phyloP scores from a whole-genome alignment of 2,797 vertebrate genomes.

The Thunnus albacares region DNA sequence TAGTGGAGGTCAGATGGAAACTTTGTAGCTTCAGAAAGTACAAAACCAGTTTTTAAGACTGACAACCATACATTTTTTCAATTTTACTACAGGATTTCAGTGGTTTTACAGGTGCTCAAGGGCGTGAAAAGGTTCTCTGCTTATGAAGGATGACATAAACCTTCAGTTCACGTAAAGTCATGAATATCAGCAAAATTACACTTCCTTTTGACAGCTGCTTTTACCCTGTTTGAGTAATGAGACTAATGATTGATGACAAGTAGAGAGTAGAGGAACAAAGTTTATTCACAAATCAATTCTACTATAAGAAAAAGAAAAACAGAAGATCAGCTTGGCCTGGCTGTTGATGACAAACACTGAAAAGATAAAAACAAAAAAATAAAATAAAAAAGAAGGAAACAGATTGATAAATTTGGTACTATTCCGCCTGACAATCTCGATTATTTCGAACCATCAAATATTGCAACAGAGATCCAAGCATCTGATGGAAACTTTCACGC shows the following conservation, averaged over 20 bases:
- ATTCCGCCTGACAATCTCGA: constrained; percentile 15
- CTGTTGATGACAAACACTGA: constrained; percentile 8
- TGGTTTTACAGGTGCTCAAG: constrained; percentile 23
- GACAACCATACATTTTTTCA: constrained; percentile 27
- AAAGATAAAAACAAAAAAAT: not conserved
- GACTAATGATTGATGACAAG: not conserved
- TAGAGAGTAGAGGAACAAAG: constrained; percentile 5
- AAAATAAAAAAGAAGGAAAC: not conserved
- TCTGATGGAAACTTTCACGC: constrained; percentile 46
- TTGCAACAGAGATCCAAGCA: constrained; percentile 11
- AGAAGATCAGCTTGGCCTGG: constrained; percentile 34
- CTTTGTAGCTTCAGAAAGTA: constrained; percentile 11
- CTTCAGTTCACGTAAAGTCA: constrained; percentile 21
- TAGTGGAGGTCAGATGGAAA: constrained; percentile 23
- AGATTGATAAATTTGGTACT: constrained; percentile 16
- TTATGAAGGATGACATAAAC: not conserved
- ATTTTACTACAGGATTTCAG: constrained; percentile 22
- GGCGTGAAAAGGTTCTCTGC: not conserved
- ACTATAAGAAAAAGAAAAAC: constrained; percentile 11
- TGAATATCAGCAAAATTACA: not conserved
- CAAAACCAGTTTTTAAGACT: constrained; percentile 29
- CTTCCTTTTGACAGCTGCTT: constrained; percentile 1
- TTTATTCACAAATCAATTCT: constrained; percentile 22
- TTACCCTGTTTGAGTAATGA: not conserved
- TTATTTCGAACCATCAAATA: constrained; percentile 19